Conservation (phyloP, 2,797 vertebrate genomes). For the Acestrorhynchus altus region DNA sequence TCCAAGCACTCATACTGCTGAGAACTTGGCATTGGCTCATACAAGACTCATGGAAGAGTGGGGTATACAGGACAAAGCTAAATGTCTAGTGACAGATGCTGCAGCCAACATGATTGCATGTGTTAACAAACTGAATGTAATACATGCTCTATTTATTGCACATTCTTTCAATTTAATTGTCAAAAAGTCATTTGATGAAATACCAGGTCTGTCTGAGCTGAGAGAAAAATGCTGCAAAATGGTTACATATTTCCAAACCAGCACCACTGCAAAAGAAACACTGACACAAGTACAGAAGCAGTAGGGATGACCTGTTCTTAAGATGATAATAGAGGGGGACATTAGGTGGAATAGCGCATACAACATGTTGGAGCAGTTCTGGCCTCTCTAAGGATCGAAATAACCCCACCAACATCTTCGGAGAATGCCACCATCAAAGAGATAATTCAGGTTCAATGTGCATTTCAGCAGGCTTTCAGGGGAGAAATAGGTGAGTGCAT, state of each 20-base stretch:
- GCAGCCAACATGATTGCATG: too few relatives aligned
- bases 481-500: too few relatives aligned
- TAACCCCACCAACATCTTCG: conserved; percentile 2
- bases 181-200: too few relatives aligned
- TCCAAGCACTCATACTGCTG: background rate
- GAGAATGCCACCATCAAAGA: conserved; percentile 11
- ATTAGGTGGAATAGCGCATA: background rate
- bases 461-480: background rate
- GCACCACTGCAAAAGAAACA: conserved; percentile 5
- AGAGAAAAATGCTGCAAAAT: too few relatives aligned
- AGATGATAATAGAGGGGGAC: background rate
- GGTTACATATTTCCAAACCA: conserved; percentile 5
- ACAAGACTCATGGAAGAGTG: conserved; percentile 1
- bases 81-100: too few relatives aligned
- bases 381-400: background rate
- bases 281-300: conserved; percentile 11
- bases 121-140: too few relatives aligned
- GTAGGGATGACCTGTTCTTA: background rate
- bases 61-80: too few relatives aligned
- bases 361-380: background rate
- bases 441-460: background rate
- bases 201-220: too few relatives aligned
- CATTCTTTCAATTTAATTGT: too few relatives aligned
- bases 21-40: background rate
- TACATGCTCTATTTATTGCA: too few relatives aligned